Conservation (phyloP, 2,797 vertebrate species). For the Botia almorhae region DNA sequence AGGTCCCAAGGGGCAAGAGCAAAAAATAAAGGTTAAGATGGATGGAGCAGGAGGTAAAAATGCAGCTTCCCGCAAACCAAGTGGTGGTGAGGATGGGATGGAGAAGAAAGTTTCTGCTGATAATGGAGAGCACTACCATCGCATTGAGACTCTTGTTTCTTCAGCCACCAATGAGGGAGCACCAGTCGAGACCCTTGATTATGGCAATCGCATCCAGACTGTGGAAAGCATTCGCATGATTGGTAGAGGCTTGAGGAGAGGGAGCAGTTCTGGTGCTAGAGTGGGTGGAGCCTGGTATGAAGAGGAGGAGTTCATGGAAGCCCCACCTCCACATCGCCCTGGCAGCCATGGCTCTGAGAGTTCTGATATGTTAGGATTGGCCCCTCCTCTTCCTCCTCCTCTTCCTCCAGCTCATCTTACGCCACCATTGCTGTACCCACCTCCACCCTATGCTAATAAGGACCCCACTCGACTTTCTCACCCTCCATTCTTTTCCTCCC, state of each 20-base stretch:
- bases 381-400: slow-evolving; percentile 55
- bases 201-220: slow-evolving; percentile 90
- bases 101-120: slow-evolving; percentile 61
- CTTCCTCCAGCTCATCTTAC: slow-evolving; percentile 64
- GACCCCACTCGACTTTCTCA: slow-evolving; percentile 58
- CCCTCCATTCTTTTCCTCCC: slow-evolving; percentile 69
- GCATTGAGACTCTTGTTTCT: slow-evolving; percentile 93
- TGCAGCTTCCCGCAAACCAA: slow-evolving; percentile 66
- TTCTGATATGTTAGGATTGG: slow-evolving; percentile 63
- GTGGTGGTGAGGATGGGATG: slow-evolving; percentile 66
- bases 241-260: slow-evolving; percentile 81
- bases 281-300: slow-evolving; percentile 80
- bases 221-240: slow-evolving; percentile 92
- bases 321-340: slow-evolving; percentile 65
- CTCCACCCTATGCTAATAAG: slow-evolving; percentile 58
- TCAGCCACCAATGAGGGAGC: slow-evolving; percentile 79
- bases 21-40: slow-evolving; percentile 64
- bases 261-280: slow-evolving; percentile 65
- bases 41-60: slow-evolving; percentile 70
- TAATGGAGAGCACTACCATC: slow-evolving; percentile 85
- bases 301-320: slow-evolving; percentile 79
- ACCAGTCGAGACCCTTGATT: slow-evolving; percentile 88
- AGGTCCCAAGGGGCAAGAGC: slow-evolving; percentile 63
- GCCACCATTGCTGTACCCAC: slow-evolving; percentile 72
- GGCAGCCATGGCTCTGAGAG: slow-evolving; percentile 63